Evolutionary conservation across 2,113 vertebrate genomes (phyloP).

Genomic region (Silurus glanis): DNA sequence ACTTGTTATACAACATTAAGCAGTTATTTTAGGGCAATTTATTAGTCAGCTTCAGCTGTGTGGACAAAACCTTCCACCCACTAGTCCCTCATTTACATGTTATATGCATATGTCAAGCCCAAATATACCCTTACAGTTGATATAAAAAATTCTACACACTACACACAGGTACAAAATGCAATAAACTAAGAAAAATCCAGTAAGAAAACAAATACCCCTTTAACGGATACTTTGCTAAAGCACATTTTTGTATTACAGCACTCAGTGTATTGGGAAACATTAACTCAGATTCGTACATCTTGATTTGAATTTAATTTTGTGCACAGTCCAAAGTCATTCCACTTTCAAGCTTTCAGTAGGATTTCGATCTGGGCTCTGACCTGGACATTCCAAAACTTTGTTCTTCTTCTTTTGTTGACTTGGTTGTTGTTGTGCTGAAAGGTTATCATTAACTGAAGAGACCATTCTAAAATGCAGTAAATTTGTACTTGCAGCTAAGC

Average conservation of each 20-base stretch:
- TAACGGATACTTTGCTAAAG: background rate
- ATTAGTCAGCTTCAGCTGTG: background rate
- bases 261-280: background rate
- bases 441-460: background rate
- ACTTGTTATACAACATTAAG: background rate
- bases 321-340: background rate
- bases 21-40: background rate
- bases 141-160: background rate
- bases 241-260: background rate
- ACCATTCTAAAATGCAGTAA: background rate
- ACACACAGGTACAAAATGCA: background rate
- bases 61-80: background rate
- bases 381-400: background rate
- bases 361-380: background rate
- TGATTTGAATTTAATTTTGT: background rate
- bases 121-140: background rate
- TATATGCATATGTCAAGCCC: background rate
- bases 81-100: background rate
- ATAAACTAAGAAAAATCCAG: background rate
- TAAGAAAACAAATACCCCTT: background rate
- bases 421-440: background rate
- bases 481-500: background rate
- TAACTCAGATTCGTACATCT: background rate
- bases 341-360: background rate
- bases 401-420: background rate